Conservation (phyloP, 2,113 vertebrate species). For the Chitala chitala region DNA sequence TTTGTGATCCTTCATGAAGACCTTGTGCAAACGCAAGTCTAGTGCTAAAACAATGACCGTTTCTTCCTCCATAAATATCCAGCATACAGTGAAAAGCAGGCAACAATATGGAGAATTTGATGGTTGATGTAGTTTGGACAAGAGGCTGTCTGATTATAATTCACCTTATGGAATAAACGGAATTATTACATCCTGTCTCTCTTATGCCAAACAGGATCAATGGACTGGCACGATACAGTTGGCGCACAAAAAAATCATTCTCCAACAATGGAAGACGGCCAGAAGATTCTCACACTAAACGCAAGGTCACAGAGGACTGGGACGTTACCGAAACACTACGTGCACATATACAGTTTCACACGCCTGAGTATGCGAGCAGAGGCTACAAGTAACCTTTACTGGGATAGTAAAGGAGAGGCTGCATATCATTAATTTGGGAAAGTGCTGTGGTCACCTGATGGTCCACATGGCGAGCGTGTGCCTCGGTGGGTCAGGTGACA, state of each 20-base stretch:
- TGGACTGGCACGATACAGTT: slow-evolving; percentile 21
- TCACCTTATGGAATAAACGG: not conserved
- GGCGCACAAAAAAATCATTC: too few relatives aligned
- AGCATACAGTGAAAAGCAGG: not conserved
- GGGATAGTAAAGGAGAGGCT: not conserved
- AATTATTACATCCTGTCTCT: too few relatives aligned
- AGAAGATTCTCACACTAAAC: too few relatives aligned
- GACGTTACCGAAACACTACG: too few relatives aligned
- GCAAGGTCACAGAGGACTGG: slow-evolving; percentile 12
- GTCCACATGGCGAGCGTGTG: not conserved
- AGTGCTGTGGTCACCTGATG: not conserved
- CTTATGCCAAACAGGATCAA: slow-evolving; percentile 24
- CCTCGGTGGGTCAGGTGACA: not conserved
- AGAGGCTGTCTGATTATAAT: not conserved
- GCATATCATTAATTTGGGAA: not conserved
- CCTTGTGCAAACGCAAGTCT: not conserved
- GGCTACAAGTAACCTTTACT: not conserved
- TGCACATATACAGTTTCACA: not conserved
- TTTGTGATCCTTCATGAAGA: not conserved
- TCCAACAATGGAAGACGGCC: too few relatives aligned
- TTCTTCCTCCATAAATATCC: not conserved
- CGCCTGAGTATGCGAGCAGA: not conserved
- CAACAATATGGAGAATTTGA: not conserved
- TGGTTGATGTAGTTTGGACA: slow-evolving; percentile 2
- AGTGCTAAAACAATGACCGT: not conserved